Base-by-base conservation (phyloP, 2,888 invertebrate genomes). In the Ypsolopha scabrella region DNA sequence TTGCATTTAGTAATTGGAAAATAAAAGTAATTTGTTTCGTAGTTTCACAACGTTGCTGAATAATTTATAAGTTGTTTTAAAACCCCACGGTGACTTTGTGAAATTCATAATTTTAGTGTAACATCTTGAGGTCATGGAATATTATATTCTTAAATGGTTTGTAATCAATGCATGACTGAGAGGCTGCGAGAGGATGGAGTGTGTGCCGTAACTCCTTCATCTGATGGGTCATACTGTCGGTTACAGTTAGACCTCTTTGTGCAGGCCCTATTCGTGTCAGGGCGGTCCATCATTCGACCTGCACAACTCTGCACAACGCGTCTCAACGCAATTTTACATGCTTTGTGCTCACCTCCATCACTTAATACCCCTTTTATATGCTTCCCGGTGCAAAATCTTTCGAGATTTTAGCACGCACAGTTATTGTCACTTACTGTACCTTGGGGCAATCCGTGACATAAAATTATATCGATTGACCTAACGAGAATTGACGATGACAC, bases 221-320 rank as follows among this genome's bases (percentile, higher is more conserved):
- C 70, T 65, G 60, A 62, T 24, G 38, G 73, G 72, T 74, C 75
- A 75, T 75, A 72, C 71, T 72, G 77, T 77, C 76, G 63, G 58
- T 58, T 76, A 81, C 83, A 74, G 82, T 81, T 82, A 81, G 60
- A 52, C 56, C 57, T 64, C 70, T 74, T 78, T 81, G 77, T 76
- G 65, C 60, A 63, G 69, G 68, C 67, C 69, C 74, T 74, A 75
- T 80, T 73, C 70, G 71, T 72, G 77, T 69, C 73, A 70, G 69
- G 69, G 66, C 70, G 64, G 71, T 71, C 65, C 71, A 78, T 80
- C 75, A 76, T 63, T 68, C 62, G 62, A 61, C 53, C 59, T 55
- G 58, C 60, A 56, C 58, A 56, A 24, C 2, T 24, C 24, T 24
- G n/a, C 4, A 24, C 24, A 24, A 24, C 24, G 24, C 24, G 24